phyloP scores from a whole-genome alignment of 1,140 invertebrate species.

The Magallana ariakensis region DNA sequence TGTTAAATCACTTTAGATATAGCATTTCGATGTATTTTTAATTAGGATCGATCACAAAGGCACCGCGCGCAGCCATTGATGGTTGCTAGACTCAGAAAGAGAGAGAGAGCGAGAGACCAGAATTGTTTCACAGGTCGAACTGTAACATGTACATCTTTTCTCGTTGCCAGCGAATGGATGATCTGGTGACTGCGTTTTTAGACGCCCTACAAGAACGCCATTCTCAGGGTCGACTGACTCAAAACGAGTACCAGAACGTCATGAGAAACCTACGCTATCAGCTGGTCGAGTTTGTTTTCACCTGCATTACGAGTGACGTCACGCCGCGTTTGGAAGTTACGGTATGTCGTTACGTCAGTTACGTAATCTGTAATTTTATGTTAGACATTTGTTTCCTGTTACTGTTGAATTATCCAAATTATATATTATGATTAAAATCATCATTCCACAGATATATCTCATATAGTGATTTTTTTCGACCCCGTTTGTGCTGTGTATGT shows the following conservation, averaged over 20 bases:
- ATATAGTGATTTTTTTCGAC: too few species aligned
- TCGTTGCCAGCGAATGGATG: constrained; percentile 54
- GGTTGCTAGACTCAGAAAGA: too few species aligned
- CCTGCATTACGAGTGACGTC: constrained; percentile 51
- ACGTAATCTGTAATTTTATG: too few species aligned
- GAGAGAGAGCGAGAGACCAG: too few species aligned
- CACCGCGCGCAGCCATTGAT: not conserved
- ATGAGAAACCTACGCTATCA: constrained; percentile 54
- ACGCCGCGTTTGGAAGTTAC: constrained; percentile 56
- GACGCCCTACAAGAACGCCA: constrained; percentile 54
- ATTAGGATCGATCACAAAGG: constrained; percentile 1
- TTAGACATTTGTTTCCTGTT: too few species aligned
- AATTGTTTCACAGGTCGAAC: too few species aligned
- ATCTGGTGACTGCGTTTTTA: constrained; percentile 53
- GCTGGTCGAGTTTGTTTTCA: constrained; percentile 57
- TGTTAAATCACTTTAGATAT: not conserved
- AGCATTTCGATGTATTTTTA: not conserved
- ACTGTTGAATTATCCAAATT: too few species aligned
- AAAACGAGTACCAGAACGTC: constrained; percentile 52
- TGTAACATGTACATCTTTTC: not conserved
- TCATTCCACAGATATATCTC: too few species aligned
- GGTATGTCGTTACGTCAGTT: constrained; percentile 4
- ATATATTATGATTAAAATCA: too few species aligned
- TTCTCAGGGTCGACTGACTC: constrained; percentile 41
- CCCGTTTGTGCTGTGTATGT: too few species aligned